Evolutionary conservation across 2,888 invertebrate species (phyloP), one percentile per base, ranked within the genome.

Genomic region (Limnephilus rhombicus): DNA sequence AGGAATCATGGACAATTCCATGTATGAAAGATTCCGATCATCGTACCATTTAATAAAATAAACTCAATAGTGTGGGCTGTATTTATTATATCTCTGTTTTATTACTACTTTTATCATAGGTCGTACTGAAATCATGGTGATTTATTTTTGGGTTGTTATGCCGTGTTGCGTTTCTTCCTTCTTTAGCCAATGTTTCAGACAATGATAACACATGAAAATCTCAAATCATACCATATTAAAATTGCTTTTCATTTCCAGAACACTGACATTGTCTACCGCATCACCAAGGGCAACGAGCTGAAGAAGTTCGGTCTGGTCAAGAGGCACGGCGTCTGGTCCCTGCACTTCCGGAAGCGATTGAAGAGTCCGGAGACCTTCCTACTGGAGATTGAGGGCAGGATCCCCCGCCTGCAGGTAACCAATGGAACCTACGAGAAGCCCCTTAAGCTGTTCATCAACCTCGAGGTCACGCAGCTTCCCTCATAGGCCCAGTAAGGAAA

Each of bases 261-360:
- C 96, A 95, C 96, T 90, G 95, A 96, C 92, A 96, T 97, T 95
- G 95, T 96, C 90, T 97, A 97, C 94, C 95, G 95, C 92, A 97
- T 97, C 90, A 95, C 95, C 24, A 95, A 95, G 91, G 97, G 97
- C 41, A 97, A 97, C 94, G 96, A 97, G 94, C 94, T 95, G 45
- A 96, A 96, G 86, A 95, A 96, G 93, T 97, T 97, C 94, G 96
- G 97, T 93, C 95, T 97, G 94, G 95, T 96, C 13, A 96, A 96
- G 93, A 96, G 96, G 93, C 96, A 96, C 94, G 97, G 96, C 7
- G 95, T 97, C 4, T 97, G 96, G 96, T 96, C 96, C 1, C 94
- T 97, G 34, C 97, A 97, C 94, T 97, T 97, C 95, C 95, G 95
- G 90, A 95, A 96, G 93, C 95, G 97, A 92, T 94, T 97, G 81